Conservation (phyloP, 2,888 invertebrate genomes). For the Limenitis arthemis region DNA sequence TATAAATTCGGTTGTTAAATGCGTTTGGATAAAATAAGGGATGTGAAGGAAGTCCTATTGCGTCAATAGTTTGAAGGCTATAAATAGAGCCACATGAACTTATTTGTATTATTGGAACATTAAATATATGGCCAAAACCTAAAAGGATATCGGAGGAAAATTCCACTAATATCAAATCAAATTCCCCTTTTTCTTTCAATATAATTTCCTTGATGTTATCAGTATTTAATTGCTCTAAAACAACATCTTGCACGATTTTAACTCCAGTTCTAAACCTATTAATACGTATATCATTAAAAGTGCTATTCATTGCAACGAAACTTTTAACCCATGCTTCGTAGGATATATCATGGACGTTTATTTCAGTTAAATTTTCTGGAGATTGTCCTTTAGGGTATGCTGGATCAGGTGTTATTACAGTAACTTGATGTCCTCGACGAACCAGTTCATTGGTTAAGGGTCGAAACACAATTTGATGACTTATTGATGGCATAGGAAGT, state of each 20-base stretch:
- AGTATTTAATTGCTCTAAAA: neutral
- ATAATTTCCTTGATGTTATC: neutral
- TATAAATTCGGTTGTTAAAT: neutral
- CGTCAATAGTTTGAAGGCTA: neutral
- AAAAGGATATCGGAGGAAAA: neutral
- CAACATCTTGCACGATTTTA: neutral
- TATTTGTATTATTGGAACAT: neutral
- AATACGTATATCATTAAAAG: neutral
- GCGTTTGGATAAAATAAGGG: neutral
- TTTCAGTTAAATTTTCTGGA: neutral
- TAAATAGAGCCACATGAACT: neutral
- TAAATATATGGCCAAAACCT: neutral
- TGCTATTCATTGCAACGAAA: neutral
- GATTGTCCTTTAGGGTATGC: too few species aligned
- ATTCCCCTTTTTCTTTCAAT: neutral
- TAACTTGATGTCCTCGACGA: too few species aligned
- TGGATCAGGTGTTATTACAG: too few species aligned
- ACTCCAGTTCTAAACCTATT: neutral
- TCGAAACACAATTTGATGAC: too few species aligned
- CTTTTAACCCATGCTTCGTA: neutral
- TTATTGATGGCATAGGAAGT: too few species aligned
- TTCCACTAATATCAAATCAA: neutral
- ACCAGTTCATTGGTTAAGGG: too few species aligned
- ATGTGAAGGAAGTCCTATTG: neutral
- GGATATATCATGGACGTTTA: neutral